phyloP scores from a whole-genome alignment of 2,888 invertebrate species.

The Syrphus vitripennis region DNA sequence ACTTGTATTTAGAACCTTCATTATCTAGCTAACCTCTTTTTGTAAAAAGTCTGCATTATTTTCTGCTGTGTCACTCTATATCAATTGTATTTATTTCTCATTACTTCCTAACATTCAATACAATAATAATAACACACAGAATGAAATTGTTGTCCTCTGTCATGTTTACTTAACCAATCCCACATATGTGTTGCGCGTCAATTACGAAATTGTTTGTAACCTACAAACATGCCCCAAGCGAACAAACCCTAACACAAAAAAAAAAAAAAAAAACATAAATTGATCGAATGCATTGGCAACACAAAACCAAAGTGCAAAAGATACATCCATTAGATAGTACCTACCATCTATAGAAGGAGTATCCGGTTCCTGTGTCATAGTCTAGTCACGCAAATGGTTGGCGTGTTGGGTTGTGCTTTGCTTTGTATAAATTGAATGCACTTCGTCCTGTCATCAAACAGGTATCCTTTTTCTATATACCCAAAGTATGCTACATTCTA shows the following conservation, averaged over 20 bases:
- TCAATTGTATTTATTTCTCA: neutral
- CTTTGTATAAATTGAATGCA: slow-evolving; percentile 26
- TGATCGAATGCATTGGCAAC: slow-evolving; percentile 10
- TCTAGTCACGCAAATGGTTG: slow-evolving; percentile 34
- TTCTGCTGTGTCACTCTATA: neutral
- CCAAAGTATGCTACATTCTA: no score
- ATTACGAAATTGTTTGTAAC: slow-evolving; percentile 31
- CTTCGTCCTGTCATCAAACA: slow-evolving; percentile 1
- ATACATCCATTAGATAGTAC: slow-evolving; percentile 38
- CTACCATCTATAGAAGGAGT: no score
- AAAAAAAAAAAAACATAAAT: neutral
- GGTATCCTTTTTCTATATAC: neutral
- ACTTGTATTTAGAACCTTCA: no score
- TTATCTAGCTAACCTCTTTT: no score
- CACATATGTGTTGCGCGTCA: slow-evolving; percentile 42
- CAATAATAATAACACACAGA: slow-evolving; percentile 31
- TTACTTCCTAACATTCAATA: slow-evolving; percentile 9
- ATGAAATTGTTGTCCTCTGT: slow-evolving; percentile 20
- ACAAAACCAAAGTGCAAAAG: slow-evolving; percentile 29
- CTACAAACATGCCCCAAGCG: neutral
- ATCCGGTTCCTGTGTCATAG: slow-evolving; percentile 23
- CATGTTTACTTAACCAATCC: slow-evolving; percentile 28
- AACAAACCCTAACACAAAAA: neutral
- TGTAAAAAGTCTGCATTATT: neutral
- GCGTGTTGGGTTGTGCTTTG: neutral